Percentiles rank a stretch among this genome's conserved stretches.
Conservation (phyloP, 2,888 invertebrate species). For the Acanthosepion pharaonis region DNA sequence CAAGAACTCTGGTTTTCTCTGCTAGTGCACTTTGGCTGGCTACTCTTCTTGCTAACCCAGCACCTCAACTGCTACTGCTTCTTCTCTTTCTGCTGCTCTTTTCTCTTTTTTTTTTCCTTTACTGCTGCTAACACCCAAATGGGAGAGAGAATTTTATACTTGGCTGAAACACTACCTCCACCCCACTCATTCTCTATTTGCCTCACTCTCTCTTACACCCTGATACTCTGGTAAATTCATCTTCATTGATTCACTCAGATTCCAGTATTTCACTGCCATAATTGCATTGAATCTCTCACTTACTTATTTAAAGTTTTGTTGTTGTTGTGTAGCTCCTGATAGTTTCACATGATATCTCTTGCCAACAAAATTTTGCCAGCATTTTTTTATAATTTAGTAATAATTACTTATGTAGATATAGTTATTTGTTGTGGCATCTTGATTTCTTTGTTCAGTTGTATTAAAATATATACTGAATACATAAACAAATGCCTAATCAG, state of each 20-base stretch:
- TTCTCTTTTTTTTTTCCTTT: background rate
- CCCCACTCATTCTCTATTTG: background rate
- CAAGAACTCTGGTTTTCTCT: background rate
- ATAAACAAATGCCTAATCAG: background rate
- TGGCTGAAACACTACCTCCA: background rate
- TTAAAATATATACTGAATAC: background rate
- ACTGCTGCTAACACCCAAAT: conserved; percentile 24
- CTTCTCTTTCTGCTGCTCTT: background rate
- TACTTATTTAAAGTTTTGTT: background rate
- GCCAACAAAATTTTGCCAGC: background rate
- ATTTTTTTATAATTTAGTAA: background rate
- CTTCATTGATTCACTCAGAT: conserved; percentile 33
- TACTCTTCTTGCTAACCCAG: background rate
- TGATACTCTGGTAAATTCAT: background rate
- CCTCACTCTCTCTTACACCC: background rate
- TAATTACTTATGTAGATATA: background rate
- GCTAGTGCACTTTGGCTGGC: background rate
- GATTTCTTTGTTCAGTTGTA: background rate
- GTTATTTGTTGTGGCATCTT: background rate
- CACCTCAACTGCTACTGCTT: background rate
- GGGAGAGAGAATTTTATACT: background rate
- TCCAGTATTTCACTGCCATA: conserved; percentile 20
- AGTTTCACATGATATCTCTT: too few relatives aligned
- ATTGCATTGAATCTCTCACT: background rate
- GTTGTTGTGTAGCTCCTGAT: background rate